Percentiles rank a stretch among this genome's conserved stretches.
phyloP scores from a whole-genome alignment of 2,113 vertebrate species.

The Notiomystis cincta region DNA sequence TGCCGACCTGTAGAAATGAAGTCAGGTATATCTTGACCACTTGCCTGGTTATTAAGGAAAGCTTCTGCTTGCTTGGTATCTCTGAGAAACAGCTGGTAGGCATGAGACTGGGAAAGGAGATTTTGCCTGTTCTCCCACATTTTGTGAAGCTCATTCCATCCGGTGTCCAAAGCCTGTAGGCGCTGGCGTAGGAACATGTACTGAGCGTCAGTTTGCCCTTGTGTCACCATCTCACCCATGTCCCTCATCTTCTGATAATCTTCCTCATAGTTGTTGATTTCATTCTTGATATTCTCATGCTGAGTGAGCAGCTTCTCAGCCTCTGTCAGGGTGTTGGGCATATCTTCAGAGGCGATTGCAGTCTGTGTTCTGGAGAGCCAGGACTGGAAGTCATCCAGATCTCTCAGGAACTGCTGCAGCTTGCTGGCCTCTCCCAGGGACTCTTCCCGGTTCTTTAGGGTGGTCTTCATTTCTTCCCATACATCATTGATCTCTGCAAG shows the following conservation, averaged over 20 bases:
- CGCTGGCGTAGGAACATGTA: slow-evolving; percentile 98
- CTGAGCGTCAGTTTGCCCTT: slow-evolving; percentile 94
- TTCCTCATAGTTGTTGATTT: slow-evolving; percentile 96
- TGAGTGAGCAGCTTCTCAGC: slow-evolving; percentile 96
- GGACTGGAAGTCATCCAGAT: slow-evolving; percentile 97
- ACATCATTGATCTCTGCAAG: slow-evolving; percentile 89
- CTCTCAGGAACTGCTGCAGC: slow-evolving; percentile 95
- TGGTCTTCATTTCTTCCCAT: slow-evolving; percentile 97
- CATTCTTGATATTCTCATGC: slow-evolving; percentile 95
- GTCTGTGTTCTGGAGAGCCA: slow-evolving; percentile 98
- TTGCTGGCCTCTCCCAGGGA: slow-evolving; percentile 97
- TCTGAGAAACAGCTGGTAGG: slow-evolving; percentile 94
- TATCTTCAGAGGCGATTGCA: slow-evolving; percentile 94
- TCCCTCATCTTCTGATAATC: slow-evolving; percentile 99
- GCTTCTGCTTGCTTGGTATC: slow-evolving; percentile 98
- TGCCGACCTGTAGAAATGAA: background rate
- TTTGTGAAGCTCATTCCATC: slow-evolving; percentile 98
- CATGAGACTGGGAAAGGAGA: slow-evolving; percentile 94
- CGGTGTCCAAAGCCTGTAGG: slow-evolving; percentile 94
- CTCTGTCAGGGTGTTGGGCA: slow-evolving; percentile 93
- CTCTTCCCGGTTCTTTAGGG: slow-evolving; percentile 91
- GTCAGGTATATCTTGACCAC: background rate
- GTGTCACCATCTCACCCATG: slow-evolving; percentile 99
- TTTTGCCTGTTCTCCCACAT: slow-evolving; percentile 99
- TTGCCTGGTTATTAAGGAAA: slow-evolving; percentile 99